Evolutionary conservation across 1,140 invertebrate species (phyloP).

Genomic region (Sogatella furcifera): DNA sequence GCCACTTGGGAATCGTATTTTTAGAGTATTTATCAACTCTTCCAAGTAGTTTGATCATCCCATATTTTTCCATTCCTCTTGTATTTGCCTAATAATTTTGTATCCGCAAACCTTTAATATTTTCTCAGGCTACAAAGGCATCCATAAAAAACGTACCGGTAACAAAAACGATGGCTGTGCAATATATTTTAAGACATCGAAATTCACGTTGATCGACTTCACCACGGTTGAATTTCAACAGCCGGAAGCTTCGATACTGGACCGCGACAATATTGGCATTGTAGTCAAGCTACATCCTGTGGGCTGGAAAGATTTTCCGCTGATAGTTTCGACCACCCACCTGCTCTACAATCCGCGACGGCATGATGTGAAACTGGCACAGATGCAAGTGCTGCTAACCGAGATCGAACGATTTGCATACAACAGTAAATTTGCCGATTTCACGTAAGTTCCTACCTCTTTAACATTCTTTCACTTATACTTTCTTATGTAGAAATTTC

Average conservation of each 20-base stretch:
- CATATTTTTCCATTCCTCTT: no score
- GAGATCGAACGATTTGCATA: slow-evolving; percentile 74
- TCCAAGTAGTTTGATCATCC: no score
- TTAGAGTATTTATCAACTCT: no score
- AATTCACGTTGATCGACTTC: slow-evolving; percentile 50
- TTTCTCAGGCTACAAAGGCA: slow-evolving; percentile 29
- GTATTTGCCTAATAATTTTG: no score
- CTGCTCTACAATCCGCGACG: slow-evolving; percentile 85
- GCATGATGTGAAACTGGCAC: slow-evolving; percentile 79
- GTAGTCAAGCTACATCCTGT: slow-evolving; percentile 52
- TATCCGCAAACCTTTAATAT: no score
- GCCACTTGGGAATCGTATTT: no score
- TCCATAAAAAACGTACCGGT: slow-evolving; percentile 38
- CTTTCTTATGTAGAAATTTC: no score
- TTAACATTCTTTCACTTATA: no score
- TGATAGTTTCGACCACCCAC: slow-evolving; percentile 86
- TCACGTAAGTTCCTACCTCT: neutral
- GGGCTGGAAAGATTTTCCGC: slow-evolving; percentile 33
- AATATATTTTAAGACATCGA: slow-evolving; percentile 56
- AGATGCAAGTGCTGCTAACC: slow-evolving; percentile 64
- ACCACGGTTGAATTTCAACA: slow-evolving; percentile 46
- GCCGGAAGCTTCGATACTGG: slow-evolving; percentile 41
- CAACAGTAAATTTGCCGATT: slow-evolving; percentile 24
- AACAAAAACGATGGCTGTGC: slow-evolving; percentile 69
- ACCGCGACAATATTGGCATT: slow-evolving; percentile 80